These are phyloP conservation scores for Lipophrys pholis DNA, from an alignment of 2,113 vertebrate species.

Conservation along the genomic window DNA sequence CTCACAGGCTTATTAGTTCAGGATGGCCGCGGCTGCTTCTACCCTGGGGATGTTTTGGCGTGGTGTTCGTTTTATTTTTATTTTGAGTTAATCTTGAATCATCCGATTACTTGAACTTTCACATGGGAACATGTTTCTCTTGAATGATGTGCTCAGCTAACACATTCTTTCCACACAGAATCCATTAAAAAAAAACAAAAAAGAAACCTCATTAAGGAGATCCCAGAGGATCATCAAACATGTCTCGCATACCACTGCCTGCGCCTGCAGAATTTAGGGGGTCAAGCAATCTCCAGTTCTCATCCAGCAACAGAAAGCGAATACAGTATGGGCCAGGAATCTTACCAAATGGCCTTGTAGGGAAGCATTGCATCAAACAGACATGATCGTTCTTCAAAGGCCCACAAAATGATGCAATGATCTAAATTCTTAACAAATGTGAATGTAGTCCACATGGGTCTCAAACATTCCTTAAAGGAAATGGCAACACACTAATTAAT, in stretches of 20 bases:
- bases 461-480: constrained; percentile 34
- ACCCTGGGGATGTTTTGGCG: constrained; percentile 37
- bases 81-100: constrained; percentile 68
- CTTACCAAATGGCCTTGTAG: constrained; percentile 78
- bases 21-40: constrained; percentile 37
- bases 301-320: constrained; percentile 64
- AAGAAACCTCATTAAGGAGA: constrained; percentile 72
- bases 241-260: constrained; percentile 79
- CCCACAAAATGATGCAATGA: constrained; percentile 66
- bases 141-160: constrained; percentile 67
- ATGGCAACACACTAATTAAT: constrained; percentile 36
- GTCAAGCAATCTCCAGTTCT: constrained; percentile 71
- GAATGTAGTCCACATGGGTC: constrained; percentile 37
- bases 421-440: constrained; percentile 61
- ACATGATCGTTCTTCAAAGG: constrained; percentile 67
- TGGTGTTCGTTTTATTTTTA: constrained; percentile 64
- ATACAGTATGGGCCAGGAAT: constrained; percentile 31
- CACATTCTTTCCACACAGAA: constrained; percentile 74
- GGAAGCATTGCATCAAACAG: constrained; percentile 73
- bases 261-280: constrained; percentile 67
- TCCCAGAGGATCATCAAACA: constrained; percentile 81
- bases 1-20: constrained; percentile 30
- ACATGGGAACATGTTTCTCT: constrained; percentile 80
- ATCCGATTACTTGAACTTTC: constrained; percentile 76
- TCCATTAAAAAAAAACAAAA: constrained; percentile 62